Conservation (phyloP, 2,113 vertebrate genomes). For the Desmodus rotundus region DNA sequence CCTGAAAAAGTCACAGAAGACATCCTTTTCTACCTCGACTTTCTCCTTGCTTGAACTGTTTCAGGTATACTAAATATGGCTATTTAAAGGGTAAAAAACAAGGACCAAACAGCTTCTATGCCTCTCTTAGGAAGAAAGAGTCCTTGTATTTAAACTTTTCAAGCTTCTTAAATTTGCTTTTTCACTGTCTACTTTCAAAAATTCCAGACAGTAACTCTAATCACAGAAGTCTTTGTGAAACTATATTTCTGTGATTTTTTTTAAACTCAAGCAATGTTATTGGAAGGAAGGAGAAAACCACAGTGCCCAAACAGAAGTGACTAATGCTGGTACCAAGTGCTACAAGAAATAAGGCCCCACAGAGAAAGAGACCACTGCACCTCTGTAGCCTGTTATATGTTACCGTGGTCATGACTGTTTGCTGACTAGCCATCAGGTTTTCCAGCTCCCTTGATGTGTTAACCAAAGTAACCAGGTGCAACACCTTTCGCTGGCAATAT, state of each 20-base stretch:
- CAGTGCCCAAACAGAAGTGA: conserved; percentile 40
- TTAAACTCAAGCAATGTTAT: conserved; percentile 54
- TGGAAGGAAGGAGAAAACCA: conserved; percentile 70
- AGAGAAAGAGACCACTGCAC: neutral
- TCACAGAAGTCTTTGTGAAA: conserved; percentile 64
- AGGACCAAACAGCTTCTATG: neutral
- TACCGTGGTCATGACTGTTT: neutral
- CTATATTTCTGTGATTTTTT: conserved; percentile 39
- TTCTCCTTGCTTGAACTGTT: neutral
- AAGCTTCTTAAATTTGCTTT: conserved; percentile 22
- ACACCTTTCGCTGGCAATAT: neutral
- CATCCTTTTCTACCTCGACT: neutral
- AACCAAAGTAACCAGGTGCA: neutral
- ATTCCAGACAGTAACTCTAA: conserved; percentile 44
- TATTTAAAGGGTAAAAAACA: neutral
- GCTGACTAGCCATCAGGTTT: neutral
- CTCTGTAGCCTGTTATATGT: neutral
- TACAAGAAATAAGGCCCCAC: neutral
- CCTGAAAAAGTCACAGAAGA: conserved; percentile 18
- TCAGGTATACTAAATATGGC: conserved; percentile 17
- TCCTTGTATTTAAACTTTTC: conserved; percentile 12
- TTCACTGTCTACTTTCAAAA: conserved; percentile 51
- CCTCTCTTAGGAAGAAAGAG: conserved; percentile 11
- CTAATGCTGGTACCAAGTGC: neutral
- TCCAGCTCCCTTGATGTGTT: conserved; percentile 15